phyloP scores from a whole-genome alignment of 2,888 invertebrate species.

The Drosophila hamatofila region DNA sequence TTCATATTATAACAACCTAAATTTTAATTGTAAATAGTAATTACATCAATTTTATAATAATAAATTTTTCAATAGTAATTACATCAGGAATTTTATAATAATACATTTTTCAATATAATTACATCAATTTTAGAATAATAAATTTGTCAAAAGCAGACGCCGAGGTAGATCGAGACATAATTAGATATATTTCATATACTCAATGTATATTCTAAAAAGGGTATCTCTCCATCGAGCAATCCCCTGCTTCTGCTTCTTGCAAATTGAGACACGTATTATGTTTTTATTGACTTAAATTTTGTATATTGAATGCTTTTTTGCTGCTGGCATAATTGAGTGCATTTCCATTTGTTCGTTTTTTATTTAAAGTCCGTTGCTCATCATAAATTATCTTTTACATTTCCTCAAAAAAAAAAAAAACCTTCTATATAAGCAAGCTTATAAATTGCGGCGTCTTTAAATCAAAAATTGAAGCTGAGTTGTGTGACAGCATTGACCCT shows the following conservation, averaged over 20 bases:
- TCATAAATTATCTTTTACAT: conserved; percentile 1
- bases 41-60: too few relatives aligned
- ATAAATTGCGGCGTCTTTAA: conserved; percentile 42
- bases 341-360: background rate
- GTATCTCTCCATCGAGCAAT: background rate
- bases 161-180: too few relatives aligned
- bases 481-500: conserved; percentile 70
- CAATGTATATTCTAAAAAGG: background rate
- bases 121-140: too few relatives aligned
- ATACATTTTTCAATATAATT: too few relatives aligned
- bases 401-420: background rate
- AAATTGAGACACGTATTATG: background rate
- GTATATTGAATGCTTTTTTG: background rate
- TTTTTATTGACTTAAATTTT: background rate
- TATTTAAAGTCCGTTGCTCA: background rate
- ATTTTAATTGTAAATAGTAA: too few relatives aligned
- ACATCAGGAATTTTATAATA: too few relatives aligned
- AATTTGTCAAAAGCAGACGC: too few relatives aligned
- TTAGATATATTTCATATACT: background rate
- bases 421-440: background rate
- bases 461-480: conserved; percentile 50
- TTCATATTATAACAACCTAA: too few relatives aligned
- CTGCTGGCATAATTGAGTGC: background rate
- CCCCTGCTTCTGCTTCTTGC: background rate
- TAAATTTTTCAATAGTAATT: too few relatives aligned